Percentiles rank a stretch among this genome's conserved stretches.
phyloP scores from a whole-genome alignment of 2,113 vertebrate genomes.

The Heterocephalus glaber region DNA sequence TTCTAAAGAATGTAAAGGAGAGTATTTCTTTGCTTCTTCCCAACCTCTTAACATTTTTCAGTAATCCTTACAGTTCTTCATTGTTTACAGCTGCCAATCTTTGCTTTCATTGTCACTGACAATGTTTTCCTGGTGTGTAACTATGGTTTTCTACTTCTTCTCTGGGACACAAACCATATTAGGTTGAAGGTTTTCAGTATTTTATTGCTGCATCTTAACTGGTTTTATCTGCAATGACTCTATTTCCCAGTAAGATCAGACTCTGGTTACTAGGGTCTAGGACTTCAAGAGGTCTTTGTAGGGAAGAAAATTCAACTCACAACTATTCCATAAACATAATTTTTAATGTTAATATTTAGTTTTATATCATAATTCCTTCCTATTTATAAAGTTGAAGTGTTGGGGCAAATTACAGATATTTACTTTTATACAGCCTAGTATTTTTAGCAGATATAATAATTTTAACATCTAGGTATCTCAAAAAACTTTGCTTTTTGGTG shows the following conservation, averaged over 20 bases:
- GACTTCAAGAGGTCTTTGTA: background rate
- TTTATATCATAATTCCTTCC: slow-evolving; percentile 7
- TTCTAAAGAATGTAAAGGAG: background rate
- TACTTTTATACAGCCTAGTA: background rate
- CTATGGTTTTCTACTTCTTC: background rate
- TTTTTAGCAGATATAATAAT: slow-evolving; percentile 26
- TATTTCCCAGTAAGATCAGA: background rate
- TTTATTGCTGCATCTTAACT: background rate
- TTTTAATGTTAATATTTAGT: background rate
- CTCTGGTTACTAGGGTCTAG: background rate
- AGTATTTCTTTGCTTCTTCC: background rate
- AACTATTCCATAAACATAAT: background rate
- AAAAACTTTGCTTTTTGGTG: background rate
- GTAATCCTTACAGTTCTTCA: background rate
- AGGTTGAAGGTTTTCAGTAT: background rate
- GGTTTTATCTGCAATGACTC: background rate
- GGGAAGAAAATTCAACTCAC: background rate
- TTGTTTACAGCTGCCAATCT: background rate
- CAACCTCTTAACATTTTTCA: background rate
- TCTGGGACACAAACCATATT: background rate
- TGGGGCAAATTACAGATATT: background rate
- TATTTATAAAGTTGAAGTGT: background rate
- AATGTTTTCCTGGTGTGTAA: background rate
- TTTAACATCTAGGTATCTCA: background rate
- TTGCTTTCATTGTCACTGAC: background rate